Evolutionary conservation across 2,113 vertebrate species (phyloP), one percentile per base, ranked within the genome.

Genomic region (Lynx canadensis): DNA sequence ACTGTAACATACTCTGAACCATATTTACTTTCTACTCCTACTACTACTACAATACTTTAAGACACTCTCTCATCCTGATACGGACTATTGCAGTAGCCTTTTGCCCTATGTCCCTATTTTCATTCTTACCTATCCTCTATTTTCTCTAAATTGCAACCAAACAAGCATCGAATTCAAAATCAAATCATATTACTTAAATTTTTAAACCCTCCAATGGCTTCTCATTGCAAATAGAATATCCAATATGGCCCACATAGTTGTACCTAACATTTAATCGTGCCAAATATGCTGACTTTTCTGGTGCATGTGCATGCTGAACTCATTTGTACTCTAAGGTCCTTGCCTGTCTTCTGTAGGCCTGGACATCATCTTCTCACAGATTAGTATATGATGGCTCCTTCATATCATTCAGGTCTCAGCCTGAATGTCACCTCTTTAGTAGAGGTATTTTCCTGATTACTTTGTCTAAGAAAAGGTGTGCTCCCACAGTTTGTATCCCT

Each of bases 121-220:
- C 73, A 69, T 68, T 78, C 3, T 87, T 38, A 48, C 14, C 38
- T 90, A 63, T 63, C 16, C 21, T 36, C 16, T 83, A 45, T 38
- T 73, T 95, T 85, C 60, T 66, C 31, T 88, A 1, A 27, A 55
- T 52, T 38, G 21, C 41, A 80, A 33, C 36, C 21, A 83, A 89
- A 65, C 79, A 91, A 93, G 18, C 29, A 94, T 85, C 80, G 65
- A 89, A 94, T 12, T 80, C 66, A 89, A 80, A 94, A 76, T 80
- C 33, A 88, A 52, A 63, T 68, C 18, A 12, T 57, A 33, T 57
- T 82, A 81, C 38, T 95, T 94, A 89, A 83, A 63, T 74, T 92
- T 33, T 89, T 81, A 85, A 89, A 68, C 38, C 33, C 25, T 74
- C 21, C 66, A 31, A 0, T 76, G 66, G 27, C 25, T 52, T 85